These are phyloP conservation scores for Berghia stephanieae DNA, from an alignment of 1,140 invertebrate genomes.

Conservation along the genomic window DNA sequence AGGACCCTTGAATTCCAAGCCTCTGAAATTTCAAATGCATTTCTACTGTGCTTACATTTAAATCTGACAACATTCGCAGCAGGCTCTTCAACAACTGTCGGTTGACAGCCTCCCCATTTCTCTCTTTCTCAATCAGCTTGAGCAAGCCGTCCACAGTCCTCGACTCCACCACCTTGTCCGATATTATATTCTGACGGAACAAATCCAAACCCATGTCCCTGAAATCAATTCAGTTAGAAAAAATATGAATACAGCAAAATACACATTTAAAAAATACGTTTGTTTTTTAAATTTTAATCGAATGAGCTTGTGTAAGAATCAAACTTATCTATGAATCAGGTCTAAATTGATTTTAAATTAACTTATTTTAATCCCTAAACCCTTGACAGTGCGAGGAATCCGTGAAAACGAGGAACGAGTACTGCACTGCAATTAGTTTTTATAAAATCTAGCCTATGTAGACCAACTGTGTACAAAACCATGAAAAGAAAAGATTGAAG, in stretches of 20 bases:
- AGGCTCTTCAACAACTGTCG: slow-evolving; percentile 92
- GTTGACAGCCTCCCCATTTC: slow-evolving; percentile 93
- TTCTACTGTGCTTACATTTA: slow-evolving; percentile 68
- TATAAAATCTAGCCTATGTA: too few relatives aligned
- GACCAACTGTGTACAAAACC: not conserved
- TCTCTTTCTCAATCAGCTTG: slow-evolving; percentile 91
- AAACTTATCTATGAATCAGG: too few relatives aligned
- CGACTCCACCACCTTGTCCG: slow-evolving; percentile 89
- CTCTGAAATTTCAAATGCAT: too few relatives aligned
- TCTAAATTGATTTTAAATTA: too few relatives aligned
- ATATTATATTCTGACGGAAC: slow-evolving; percentile 92
- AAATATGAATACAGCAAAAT: not conserved
- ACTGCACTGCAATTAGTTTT: too few relatives aligned
- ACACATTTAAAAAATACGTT: too few relatives aligned
- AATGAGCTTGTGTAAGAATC: too few relatives aligned
- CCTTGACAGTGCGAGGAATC: too few relatives aligned
- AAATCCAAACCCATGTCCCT: slow-evolving; percentile 98
- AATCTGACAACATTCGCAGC: slow-evolving; percentile 94
- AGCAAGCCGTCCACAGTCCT: slow-evolving; percentile 94
- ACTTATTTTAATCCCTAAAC: too few relatives aligned
- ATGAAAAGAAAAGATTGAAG: not conserved
- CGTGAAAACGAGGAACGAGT: too few relatives aligned
- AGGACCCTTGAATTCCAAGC: too few relatives aligned
- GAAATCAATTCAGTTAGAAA: slow-evolving; percentile 32
- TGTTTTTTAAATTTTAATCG: not conserved